Conservation (phyloP, 2,113 vertebrate species). For the Neodontobutis hainanensis region DNA sequence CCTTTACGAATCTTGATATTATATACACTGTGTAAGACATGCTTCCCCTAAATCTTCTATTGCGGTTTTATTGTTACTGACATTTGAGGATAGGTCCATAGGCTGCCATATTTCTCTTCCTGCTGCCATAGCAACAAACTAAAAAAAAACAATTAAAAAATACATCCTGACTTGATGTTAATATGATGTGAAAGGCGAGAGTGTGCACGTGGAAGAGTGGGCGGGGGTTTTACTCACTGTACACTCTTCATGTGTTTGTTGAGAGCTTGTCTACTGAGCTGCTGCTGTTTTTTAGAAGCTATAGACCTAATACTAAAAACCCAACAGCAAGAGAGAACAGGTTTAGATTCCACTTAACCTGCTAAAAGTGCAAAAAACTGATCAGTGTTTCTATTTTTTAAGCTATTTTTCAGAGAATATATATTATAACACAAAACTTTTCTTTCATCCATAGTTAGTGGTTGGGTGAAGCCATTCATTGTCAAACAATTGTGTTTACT, state of each 20-base stretch:
- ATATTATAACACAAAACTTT: too few relatives aligned
- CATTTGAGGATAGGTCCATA: constrained; percentile 45
- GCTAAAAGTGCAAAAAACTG: too few relatives aligned
- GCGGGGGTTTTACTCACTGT: constrained; percentile 30
- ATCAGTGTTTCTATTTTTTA: too few relatives aligned
- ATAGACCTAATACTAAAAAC: too few relatives aligned
- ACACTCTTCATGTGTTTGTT: constrained; percentile 22
- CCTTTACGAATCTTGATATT: too few relatives aligned
- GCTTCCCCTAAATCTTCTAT: constrained; percentile 38
- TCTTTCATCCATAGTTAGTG: too few relatives aligned
- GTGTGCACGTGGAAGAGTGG: constrained; percentile 32
- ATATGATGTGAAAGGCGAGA: constrained; percentile 72
- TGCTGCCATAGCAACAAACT: constrained; percentile 74
- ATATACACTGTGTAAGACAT: background rate
- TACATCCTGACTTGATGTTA: constrained; percentile 68
- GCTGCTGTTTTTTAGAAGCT: background rate
- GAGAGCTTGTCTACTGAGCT: constrained; percentile 61
- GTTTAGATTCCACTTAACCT: too few relatives aligned
- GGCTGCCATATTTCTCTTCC: constrained; percentile 56
- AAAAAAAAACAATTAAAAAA: constrained; percentile 54
- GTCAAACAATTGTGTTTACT: too few relatives aligned
- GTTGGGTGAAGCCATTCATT: too few relatives aligned
- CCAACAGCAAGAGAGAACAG: too few relatives aligned
- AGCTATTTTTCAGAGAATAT: too few relatives aligned
- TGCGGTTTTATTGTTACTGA: constrained; percentile 30